Conservation (phyloP, 2,797 vertebrate genomes). For the Choloepus didactylus region DNA sequence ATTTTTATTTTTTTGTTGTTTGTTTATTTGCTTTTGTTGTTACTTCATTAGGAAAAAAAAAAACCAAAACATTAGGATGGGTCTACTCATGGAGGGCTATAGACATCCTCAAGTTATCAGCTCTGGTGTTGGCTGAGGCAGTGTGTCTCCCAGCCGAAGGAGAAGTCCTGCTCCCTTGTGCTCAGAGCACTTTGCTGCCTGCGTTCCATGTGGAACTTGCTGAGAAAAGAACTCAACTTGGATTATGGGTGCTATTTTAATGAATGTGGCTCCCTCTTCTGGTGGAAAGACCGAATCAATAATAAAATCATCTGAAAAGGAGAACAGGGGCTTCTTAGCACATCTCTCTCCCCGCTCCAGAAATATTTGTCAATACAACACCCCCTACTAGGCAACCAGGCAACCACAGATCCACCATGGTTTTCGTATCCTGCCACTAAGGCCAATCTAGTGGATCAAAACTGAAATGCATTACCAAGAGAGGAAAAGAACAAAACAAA, state of each 20-base stretch:
- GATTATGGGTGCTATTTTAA: slow-evolving; percentile 80
- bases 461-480: background rate
- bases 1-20: background rate
- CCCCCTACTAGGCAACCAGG: background rate
- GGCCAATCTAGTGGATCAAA: accelerated
- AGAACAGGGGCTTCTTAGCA: background rate
- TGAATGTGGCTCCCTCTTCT: slow-evolving; percentile 89
- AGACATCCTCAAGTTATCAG: background rate
- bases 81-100: background rate
- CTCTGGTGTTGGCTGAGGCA: background rate
- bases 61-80: background rate
- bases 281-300: slow-evolving; percentile 76
- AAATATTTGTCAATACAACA: background rate
- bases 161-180: background rate
- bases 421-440: background rate
- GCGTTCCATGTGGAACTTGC: background rate
- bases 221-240: background rate
- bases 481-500: background rate
- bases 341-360: background rate
- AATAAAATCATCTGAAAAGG: background rate
- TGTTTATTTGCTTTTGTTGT: background rate
- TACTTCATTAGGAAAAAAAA: background rate
- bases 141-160: background rate
- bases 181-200: background rate
- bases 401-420: background rate